Percentiles rank a stretch among this genome's conserved stretches.
Conservation (phyloP, 2,113 vertebrate species). For the Drymodes brunneopygia region DNA sequence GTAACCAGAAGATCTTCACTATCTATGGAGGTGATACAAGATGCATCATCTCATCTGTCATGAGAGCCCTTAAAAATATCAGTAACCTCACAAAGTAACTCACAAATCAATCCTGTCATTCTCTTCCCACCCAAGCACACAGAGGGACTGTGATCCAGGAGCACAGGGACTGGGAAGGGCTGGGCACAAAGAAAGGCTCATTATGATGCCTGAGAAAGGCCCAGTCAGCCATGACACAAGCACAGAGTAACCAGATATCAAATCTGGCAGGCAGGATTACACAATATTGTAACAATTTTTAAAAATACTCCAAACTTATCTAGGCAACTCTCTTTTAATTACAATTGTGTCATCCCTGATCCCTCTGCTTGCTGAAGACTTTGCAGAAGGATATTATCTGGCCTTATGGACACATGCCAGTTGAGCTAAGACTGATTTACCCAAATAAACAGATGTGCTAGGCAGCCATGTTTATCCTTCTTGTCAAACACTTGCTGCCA, state of each 20-base stretch:
- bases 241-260: neutral
- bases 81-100: neutral
- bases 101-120: neutral
- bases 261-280: neutral
- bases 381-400: slow-evolving; percentile 8
- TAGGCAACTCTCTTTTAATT: neutral
- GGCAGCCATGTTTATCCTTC: slow-evolving; percentile 61
- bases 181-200: neutral
- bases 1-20: neutral
- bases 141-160: neutral
- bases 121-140: neutral
- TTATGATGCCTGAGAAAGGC: neutral
- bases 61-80: neutral
- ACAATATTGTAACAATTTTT: neutral
- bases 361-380: slow-evolving; percentile 31
- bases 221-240: neutral
- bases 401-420: slow-evolving; percentile 41
- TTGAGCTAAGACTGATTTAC: slow-evolving; percentile 40
- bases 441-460: slow-evolving; percentile 48
- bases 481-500: slow-evolving; percentile 51
- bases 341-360: slow-evolving; percentile 1
- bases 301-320: neutral
- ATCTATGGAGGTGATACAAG: neutral
- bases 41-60: neutral
- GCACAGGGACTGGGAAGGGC: neutral